Conservation (phyloP, 2,797 vertebrate genomes). For the Sebastes dallii region DNA sequence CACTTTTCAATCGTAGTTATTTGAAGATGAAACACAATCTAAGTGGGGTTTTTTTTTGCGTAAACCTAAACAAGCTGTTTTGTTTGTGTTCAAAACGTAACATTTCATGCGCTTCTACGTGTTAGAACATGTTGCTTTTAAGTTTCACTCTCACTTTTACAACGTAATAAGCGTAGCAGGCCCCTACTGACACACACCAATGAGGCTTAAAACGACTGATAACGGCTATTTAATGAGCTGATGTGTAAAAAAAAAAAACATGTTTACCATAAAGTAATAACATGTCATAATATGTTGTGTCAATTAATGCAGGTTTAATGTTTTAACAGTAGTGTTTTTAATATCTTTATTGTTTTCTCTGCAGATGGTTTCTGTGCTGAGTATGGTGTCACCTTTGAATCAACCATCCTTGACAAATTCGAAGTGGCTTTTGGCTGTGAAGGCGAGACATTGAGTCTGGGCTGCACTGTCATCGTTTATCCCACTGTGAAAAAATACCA, state of each 20-base stretch:
- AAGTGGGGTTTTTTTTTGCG: no score
- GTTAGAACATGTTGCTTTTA: no score
- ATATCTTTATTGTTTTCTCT: not conserved
- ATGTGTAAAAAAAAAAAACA: not conserved
- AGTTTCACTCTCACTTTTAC: no score
- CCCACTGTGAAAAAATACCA: constrained; percentile 95
- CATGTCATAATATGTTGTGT: not conserved
- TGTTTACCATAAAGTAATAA: not conserved
- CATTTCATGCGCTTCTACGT: no score
- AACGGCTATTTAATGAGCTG: no score
- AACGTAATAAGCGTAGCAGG: no score
- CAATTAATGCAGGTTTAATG: not conserved
- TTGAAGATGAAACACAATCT: no score
- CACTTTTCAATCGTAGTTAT: no score
- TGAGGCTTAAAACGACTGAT: no score
- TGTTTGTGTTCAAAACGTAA: no score
- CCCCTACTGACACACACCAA: no score
- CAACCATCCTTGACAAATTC: constrained; percentile 93
- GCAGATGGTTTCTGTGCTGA: constrained; percentile 89
- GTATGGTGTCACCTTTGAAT: constrained; percentile 92
- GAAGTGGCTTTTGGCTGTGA: constrained; percentile 93
- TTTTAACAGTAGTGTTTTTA: not conserved
- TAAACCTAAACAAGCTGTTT: no score
- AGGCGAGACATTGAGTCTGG: constrained; percentile 94
- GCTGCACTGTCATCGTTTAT: constrained; percentile 92